Evolutionary conservation across 2,888 invertebrate genomes (phyloP).

Genomic region (Alitta virens): DNA sequence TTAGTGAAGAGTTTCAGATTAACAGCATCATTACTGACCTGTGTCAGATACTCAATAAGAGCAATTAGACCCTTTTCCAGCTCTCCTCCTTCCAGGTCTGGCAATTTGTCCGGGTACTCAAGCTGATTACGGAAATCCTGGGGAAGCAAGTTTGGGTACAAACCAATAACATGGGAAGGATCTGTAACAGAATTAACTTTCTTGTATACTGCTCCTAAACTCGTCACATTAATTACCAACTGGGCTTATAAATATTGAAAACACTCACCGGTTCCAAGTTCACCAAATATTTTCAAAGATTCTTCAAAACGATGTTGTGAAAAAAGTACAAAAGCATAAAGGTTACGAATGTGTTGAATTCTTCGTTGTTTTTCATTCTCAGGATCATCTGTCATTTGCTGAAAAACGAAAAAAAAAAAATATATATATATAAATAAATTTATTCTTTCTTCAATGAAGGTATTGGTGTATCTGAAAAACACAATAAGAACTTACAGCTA

Average conservation of each 20-base stretch:
- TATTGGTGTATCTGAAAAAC: neutral
- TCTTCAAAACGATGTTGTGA: constrained; percentile 81
- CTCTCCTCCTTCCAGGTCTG: constrained; percentile 77
- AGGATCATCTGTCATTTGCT: constrained; percentile 81
- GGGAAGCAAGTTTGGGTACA: constrained; percentile 86
- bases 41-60: constrained; percentile 84
- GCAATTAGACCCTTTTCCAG: constrained; percentile 84
- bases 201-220: no score
- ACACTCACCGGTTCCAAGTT: constrained; percentile 72
- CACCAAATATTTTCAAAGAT: constrained; percentile 87
- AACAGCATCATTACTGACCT: constrained; percentile 62
- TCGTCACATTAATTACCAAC: no score
- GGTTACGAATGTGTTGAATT: constrained; percentile 82
- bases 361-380: constrained; percentile 77
- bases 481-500: constrained; percentile 82
- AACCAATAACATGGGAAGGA: constrained; percentile 89
- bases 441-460: neutral
- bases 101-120: constrained; percentile 61
- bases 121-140: constrained; percentile 61
- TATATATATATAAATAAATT: neutral
- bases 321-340: constrained; percentile 88
- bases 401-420: constrained; percentile 42
- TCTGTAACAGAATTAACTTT: constrained; percentile 61
- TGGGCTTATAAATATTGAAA: no score
- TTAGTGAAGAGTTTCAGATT: no score